phyloP scores from a whole-genome alignment of 2,113 vertebrate species.

The Eretmochelys imbricata region DNA sequence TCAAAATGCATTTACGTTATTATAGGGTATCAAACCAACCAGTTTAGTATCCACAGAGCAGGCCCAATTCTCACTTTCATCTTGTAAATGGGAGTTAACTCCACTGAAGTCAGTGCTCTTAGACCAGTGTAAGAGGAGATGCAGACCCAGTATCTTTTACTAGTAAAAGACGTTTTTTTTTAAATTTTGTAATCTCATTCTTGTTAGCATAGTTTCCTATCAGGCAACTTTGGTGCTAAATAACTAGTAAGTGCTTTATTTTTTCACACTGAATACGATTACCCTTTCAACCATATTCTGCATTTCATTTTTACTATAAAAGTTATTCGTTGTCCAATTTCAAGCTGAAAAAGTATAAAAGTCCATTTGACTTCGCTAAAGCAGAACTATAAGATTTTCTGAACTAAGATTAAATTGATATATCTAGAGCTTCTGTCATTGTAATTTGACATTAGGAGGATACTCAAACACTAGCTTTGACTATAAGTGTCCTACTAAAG shows the following conservation, averaged over 20 bases:
- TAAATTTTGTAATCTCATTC: not conserved
- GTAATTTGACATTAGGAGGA: constrained; percentile 67
- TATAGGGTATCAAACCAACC: not conserved
- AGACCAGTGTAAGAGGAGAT: constrained; percentile 12
- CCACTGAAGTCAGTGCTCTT: not conserved
- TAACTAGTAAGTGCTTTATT: constrained; percentile 19
- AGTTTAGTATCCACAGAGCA: not conserved
- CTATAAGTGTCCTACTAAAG: constrained; percentile 61
- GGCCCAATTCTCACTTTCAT: not conserved
- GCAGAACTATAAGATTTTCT: constrained; percentile 60
- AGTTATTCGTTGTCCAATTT: constrained; percentile 63
- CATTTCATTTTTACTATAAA: constrained; percentile 56
- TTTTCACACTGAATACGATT: constrained; percentile 34
- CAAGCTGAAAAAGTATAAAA: constrained; percentile 62
- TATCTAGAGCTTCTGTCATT: constrained; percentile 54
- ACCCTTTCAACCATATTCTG: constrained; percentile 47
- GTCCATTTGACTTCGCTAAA: constrained; percentile 60
- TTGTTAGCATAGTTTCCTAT: not conserved
- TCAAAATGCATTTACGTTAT: constrained; percentile 7
- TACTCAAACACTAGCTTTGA: constrained; percentile 59
- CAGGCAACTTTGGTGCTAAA: constrained; percentile 5
- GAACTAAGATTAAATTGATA: constrained; percentile 67
- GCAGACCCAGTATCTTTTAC: not conserved
- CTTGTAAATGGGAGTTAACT: not conserved
- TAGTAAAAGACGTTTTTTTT: not conserved